A percentile compares a stretch with the other conserved stretches of the same genome.
Conservation (phyloP, 2,113 vertebrate genomes). For the Tragulus kanchil region DNA sequence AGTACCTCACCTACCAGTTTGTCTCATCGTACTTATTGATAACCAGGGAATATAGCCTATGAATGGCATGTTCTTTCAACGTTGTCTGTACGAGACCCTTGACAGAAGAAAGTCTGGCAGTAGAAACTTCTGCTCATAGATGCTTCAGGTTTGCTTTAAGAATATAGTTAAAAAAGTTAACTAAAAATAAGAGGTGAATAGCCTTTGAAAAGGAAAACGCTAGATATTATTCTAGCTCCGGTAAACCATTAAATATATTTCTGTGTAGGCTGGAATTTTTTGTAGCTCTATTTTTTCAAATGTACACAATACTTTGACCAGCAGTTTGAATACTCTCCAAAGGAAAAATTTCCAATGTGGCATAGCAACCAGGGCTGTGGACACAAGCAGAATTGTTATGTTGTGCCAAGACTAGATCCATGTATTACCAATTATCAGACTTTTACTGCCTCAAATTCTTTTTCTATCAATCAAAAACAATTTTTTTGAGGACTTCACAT, state of each 20-base stretch:
- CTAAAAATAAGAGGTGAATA: neutral
- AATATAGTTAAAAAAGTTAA: conserved; percentile 26
- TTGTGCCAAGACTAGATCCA: neutral
- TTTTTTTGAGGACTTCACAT: neutral
- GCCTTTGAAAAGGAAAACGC: neutral
- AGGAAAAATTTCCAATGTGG: conserved; percentile 9
- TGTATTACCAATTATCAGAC: neutral
- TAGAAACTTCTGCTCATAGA: neutral
- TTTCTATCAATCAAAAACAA: neutral
- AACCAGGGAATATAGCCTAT: neutral
- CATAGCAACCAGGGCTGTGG: neutral
- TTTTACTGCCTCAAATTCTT: neutral
- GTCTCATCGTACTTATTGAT: conserved; percentile 4
- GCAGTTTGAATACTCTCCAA: neutral
- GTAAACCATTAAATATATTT: conserved; percentile 19
- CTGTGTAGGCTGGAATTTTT: neutral
- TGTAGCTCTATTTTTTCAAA: neutral
- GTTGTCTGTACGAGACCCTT: neutral
- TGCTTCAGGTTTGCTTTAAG: neutral
- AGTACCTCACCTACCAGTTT: conserved; percentile 28
- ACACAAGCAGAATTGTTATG: neutral
- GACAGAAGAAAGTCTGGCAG: neutral
- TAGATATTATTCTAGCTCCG: conserved; percentile 17
- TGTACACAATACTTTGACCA: neutral
- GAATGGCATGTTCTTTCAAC: conserved; percentile 43